Evolutionary conservation across 2,888 invertebrate genomes (phyloP).

Genomic region (Caenorhabditis uteleia): DNA sequence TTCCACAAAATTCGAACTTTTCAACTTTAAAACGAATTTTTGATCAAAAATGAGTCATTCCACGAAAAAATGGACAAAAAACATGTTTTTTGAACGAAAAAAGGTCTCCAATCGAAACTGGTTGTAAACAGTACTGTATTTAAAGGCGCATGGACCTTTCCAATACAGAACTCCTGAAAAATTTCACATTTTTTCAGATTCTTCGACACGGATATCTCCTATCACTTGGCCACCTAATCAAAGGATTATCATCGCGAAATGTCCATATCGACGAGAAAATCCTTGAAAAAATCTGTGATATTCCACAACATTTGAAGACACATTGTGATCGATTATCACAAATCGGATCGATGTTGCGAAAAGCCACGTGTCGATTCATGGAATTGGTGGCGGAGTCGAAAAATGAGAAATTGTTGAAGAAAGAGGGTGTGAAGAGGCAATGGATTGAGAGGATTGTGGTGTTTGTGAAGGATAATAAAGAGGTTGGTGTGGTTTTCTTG

Average conservation of each 20-base stretch:
- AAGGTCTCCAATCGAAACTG: no score
- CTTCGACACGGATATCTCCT: conserved; percentile 44
- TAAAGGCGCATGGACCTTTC: neutral
- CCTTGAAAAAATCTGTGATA: neutral
- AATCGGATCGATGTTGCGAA: conserved; percentile 20
- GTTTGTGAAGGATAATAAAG: conserved; percentile 15
- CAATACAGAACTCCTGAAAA: neutral
- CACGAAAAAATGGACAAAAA: no score
- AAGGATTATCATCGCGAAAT: conserved; percentile 24
- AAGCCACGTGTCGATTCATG: conserved; percentile 19
- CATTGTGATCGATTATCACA: conserved; percentile 16
- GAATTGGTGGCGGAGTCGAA: conserved; percentile 18
- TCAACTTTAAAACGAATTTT: no score
- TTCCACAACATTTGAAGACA: conserved; percentile 5
- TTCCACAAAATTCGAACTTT: no score
- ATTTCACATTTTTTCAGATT: conserved; percentile 14
- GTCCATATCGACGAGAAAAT: neutral
- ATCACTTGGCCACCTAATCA: conserved; percentile 30
- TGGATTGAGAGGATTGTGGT: conserved; percentile 17
- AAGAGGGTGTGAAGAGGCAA: neutral
- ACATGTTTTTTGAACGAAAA: no score
- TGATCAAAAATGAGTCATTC: no score
- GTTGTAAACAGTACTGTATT: no score
- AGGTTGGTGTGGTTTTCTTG: conserved; percentile 5
- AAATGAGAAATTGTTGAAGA: conserved; percentile 4